phyloP scores from a whole-genome alignment of 2,113 vertebrate species.

The Empidonax traillii region DNA sequence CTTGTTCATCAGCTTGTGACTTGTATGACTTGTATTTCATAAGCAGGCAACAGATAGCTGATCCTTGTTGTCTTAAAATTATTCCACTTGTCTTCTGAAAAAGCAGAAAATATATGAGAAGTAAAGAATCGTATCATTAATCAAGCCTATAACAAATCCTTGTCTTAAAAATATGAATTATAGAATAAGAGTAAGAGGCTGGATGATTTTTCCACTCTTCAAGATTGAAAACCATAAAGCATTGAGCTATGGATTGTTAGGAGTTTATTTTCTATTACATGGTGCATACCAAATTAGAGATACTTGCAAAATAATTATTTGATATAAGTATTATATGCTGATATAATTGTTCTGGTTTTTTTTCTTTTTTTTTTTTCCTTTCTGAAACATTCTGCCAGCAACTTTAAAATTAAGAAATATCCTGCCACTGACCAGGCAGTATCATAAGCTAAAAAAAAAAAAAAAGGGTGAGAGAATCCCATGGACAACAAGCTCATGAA shows the following conservation, averaged over 20 bases:
- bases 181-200: not conserved
- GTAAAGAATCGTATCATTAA: not conserved
- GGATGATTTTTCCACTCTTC: not conserved
- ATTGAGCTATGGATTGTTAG: not conserved
- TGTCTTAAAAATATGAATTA: not conserved
- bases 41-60: not conserved
- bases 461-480: not conserved
- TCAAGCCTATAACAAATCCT: not conserved
- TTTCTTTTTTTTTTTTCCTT: not conserved
- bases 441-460: not conserved
- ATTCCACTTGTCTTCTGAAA: not conserved
- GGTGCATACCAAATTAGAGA: not conserved
- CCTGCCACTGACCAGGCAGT: not conserved
- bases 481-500: not conserved
- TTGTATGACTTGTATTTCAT: not conserved
- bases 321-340: not conserved
- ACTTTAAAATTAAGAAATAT: not conserved
- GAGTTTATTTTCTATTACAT: not conserved
- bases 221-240: not conserved
- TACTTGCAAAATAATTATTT: not conserved
- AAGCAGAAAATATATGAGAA: not conserved
- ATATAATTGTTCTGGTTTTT: not conserved
- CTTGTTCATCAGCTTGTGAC: not conserved
- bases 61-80: not conserved
- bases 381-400: not conserved